Evolutionary conservation across 1,140 invertebrate species (phyloP), one percentile per base, ranked within the genome.

Genomic region (Procambarus clarkii): DNA sequence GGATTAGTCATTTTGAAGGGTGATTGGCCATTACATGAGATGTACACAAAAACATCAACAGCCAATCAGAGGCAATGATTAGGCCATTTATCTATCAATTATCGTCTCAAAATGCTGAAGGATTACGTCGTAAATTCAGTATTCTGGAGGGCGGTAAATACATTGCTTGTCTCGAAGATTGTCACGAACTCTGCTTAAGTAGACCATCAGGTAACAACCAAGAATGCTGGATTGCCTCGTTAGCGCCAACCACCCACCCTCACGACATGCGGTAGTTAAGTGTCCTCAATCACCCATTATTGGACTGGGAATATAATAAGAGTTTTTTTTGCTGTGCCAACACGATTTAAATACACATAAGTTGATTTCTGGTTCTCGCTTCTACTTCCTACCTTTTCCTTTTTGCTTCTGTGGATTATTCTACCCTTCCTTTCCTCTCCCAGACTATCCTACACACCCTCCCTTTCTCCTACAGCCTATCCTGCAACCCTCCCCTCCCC

Each of bases 21-120:
- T 85, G 88, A 91, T 91, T 91, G 88, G 88, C 81, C 60, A 91
- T 91, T 91, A 84, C 34, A 77, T 24, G 88, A 90, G 74, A 91
- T 76, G 80, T 78, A 78, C 74, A 78, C 71, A 84, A 64, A 89
- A 91, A 91, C 88, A 85, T 78, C 88, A 60, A 64, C 88, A 76
- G 78, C 82, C 74, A 91, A 84, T 91, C 88, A 83, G 64, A 90
- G 64, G 82, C 88, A 78, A 46, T 78, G 71, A 91, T 91, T 90
- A 76, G 80, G n/a, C 71, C 71, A 91, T 82, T 91, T 85, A 91
- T 60, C 54, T 78, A 78, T 85, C 69, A 91, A 90, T 85, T 91
- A 91, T 76, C 81, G 80, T 91, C 82, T 91, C 88, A 77, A 91
- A 91, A 84, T 24, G 58, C 44, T 78, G 80, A 85, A 77, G 46